These are phyloP conservation scores for Polyodon spathula DNA, from an alignment of 2,113 vertebrate species.

Conservation along the genomic window DNA sequence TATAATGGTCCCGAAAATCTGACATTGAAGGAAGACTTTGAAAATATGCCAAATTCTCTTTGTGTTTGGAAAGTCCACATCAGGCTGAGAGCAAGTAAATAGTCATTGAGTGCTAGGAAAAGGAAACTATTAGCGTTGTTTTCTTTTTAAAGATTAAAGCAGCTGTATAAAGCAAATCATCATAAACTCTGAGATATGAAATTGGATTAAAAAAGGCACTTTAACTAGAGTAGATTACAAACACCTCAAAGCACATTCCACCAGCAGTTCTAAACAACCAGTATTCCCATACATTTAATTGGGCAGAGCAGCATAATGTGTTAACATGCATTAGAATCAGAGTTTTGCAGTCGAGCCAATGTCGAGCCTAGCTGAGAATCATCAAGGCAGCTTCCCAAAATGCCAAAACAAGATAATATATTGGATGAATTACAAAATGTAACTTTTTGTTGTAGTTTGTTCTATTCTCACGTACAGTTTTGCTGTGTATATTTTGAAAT, in stretches of 20 bases:
- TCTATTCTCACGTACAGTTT: too few species aligned
- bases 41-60: constrained; percentile 67
- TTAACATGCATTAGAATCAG: not conserved
- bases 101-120: constrained; percentile 65
- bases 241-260: not conserved
- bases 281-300: not conserved
- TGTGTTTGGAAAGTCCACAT: constrained; percentile 71
- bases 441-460: too few species aligned
- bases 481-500: too few species aligned
- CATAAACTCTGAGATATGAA: constrained; percentile 67
- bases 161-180: constrained; percentile 56
- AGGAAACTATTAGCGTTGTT: constrained; percentile 76
- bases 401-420: constrained; percentile 4
- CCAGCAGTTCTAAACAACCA: not conserved
- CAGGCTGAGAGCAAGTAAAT: constrained; percentile 56
- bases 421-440: not conserved
- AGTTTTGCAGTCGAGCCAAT: not conserved
- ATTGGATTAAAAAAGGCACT: constrained; percentile 19
- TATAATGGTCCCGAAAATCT: constrained; percentile 57
- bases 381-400: constrained; percentile 1
- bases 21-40: constrained; percentile 61
- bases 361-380: not conserved
- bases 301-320: constrained; percentile 1
- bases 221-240: constrained; percentile 2
- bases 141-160: constrained; percentile 74